Base-by-base conservation (phyloP, 2,888 invertebrate genomes). In the Lacanobia wlatinum region DNA sequence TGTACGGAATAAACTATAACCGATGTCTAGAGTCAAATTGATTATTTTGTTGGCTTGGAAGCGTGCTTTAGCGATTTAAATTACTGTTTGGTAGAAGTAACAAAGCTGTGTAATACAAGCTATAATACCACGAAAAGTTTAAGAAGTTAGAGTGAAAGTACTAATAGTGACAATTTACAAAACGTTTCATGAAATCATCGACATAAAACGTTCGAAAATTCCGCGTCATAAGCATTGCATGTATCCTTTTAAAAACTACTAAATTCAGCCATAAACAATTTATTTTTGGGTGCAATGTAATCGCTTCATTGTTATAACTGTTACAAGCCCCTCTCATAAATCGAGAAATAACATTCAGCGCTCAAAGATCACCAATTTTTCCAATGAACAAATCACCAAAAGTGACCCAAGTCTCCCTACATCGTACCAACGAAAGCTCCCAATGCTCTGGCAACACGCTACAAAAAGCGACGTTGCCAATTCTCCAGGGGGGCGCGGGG, bases 401-500 rank as follows among this genome's bases (percentile, higher is more conserved):
- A 28, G 38, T 16, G 18, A 2, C 1, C 10, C 14, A 79, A 87
- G 72, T 84, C 87, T 83, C 91, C 93, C 90, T 8, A 83, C 70
- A 86, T 79, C 28, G 6, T 40, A 80, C 89, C 62, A 88, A 76
- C 48, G 75, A 92, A 93, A 95, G 94, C 94, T 94, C 90, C 81
- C 59, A 21, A 1, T 0, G 18, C 38, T 60, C 76, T 91, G 90
- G 92, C 88, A 93, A 89, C 93, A 78, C 89, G 14, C 23, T 23
- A 78, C 84, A 83, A 78, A 88, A 87, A 79, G 95, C 95, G 95
- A 92, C 95, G 96, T 95, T 96, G 96, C 95, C 96, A 92, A 90
- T 92, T 91, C 87, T 84, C 84, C 80, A 74, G 82, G 74, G 82
- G 84, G 82, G 87, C 69, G 82, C 87, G 89, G 90, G 88, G 88